Conservation (phyloP, 2,113 vertebrate species). For the Hippolais icterina region DNA sequence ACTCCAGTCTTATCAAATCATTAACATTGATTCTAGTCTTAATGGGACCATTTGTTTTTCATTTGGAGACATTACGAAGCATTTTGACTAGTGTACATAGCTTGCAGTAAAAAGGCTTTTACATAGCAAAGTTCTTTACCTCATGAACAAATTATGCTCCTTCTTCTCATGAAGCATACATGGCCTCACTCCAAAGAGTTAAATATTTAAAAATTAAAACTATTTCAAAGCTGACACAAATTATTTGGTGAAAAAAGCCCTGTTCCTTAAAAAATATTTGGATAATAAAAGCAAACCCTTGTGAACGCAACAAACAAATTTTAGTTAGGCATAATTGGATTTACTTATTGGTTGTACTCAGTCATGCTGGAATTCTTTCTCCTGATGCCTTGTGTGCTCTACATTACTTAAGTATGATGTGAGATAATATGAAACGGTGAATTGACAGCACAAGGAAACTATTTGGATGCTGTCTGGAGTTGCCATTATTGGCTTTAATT, state of each 20-base stretch:
- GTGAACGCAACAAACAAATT: conserved; percentile 64
- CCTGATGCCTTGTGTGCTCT: conserved; percentile 51
- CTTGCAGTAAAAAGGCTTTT: conserved; percentile 18
- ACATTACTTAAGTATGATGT: conserved; percentile 59
- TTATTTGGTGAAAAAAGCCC: conserved; percentile 1
- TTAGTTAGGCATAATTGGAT: conserved; percentile 40
- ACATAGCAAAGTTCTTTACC: conserved; percentile 1
- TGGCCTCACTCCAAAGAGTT: conserved; percentile 45
- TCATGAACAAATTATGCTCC: conserved; percentile 8
- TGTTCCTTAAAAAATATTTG: conserved; percentile 54
- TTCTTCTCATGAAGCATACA: conserved; percentile 35
- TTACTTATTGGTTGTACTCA: conserved; percentile 59
- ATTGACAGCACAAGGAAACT: conserved; percentile 73
- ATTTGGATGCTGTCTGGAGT: conserved; percentile 77
- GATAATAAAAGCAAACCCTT: conserved; percentile 46
- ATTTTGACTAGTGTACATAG: background rate
- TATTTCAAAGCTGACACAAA: conserved; percentile 41
- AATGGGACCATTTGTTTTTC: conserved; percentile 22
- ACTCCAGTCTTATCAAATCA: conserved; percentile 2
- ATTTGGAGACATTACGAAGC: background rate
- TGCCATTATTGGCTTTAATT: conserved; percentile 79
- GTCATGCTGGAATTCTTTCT: conserved; percentile 60
- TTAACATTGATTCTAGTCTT: conserved; percentile 23
- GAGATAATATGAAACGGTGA: conserved; percentile 68
- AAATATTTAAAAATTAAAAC: conserved; percentile 28